These are phyloP conservation scores for Melitaea athalia DNA, from an alignment of 2,888 invertebrate genomes.

Conservation along the genomic window DNA sequence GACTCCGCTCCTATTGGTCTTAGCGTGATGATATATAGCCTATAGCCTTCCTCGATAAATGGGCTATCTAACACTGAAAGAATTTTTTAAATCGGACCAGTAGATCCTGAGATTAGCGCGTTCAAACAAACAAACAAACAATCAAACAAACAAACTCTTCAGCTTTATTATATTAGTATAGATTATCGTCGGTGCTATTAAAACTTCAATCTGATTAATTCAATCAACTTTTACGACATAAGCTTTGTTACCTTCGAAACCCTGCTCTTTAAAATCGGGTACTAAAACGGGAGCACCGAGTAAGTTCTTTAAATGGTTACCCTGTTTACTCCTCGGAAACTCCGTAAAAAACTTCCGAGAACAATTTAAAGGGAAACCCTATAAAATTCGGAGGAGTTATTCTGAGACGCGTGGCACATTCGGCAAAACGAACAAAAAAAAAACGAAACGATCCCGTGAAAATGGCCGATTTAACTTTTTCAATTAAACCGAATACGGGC, in stretches of 20 bases:
- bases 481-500: conserved; percentile 42
- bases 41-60: too few relatives aligned
- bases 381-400: conserved; percentile 41
- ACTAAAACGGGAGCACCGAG: conserved; percentile 21
- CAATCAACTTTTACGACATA: not conserved
- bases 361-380: conserved; percentile 41
- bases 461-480: conserved; percentile 72
- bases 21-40: too few relatives aligned
- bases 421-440: conserved; percentile 44
- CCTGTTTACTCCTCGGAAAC: conserved; percentile 33
- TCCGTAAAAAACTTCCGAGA: conserved; percentile 39
- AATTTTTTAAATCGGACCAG: too few relatives aligned
- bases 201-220: not conserved
- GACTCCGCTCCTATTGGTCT: too few relatives aligned
- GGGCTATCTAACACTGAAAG: too few relatives aligned
- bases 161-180: too few relatives aligned
- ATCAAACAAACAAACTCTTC: too few relatives aligned
- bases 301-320: conserved; percentile 29
- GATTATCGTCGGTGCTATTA: not conserved
- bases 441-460: conserved; percentile 60
- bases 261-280: not conserved
- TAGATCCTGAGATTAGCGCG: too few relatives aligned
- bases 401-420: conserved; percentile 40
- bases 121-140: too few relatives aligned
- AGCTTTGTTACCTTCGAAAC: not conserved